Conservation (phyloP, 2,113 vertebrate genomes). For the Sapajus apella region DNA sequence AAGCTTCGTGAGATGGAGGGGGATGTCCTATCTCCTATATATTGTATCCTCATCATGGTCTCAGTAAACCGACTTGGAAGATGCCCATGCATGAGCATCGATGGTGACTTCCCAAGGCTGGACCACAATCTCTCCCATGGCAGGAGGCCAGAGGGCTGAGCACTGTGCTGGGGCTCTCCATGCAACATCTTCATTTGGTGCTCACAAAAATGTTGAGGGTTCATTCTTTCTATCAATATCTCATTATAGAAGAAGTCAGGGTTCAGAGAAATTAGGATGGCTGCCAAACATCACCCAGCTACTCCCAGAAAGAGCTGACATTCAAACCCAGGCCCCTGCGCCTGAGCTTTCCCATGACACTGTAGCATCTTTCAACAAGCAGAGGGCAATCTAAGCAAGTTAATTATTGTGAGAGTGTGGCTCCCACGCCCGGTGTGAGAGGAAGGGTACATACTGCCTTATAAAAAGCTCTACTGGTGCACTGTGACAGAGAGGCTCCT, state of each 20-base stretch:
- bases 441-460: no score
- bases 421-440: not conserved
- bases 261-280: not conserved
- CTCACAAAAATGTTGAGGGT: not conserved
- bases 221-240: not conserved
- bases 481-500: not conserved
- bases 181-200: not conserved
- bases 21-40: not conserved
- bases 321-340: not conserved
- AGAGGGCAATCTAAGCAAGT: not conserved
- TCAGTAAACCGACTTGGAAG: not conserved
- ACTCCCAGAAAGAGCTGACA: not conserved
- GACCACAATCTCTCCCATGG: not conserved
- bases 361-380: not conserved
- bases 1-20: not conserved
- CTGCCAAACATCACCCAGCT: not conserved
- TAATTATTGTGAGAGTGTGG: not conserved
- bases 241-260: not conserved
- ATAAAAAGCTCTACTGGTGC: not conserved
- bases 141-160: not conserved
- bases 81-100: fast-evolving
- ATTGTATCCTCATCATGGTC: not conserved
- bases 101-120: not conserved
- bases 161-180: not conserved
- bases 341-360: not conserved